Base-by-base conservation (phyloP, 2,113 vertebrate species). In the Tragulus kanchil region DNA sequence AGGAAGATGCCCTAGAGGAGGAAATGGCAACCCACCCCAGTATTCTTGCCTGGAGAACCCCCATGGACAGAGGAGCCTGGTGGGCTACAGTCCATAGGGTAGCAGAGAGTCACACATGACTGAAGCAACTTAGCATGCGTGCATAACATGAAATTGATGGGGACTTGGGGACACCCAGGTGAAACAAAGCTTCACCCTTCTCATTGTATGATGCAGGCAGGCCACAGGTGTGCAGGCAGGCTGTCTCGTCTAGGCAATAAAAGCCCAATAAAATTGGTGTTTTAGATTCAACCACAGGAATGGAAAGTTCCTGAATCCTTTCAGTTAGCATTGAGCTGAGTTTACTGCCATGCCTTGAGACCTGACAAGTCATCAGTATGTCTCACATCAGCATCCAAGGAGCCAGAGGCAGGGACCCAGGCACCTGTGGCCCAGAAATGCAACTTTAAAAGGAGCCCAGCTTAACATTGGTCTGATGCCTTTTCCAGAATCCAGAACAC, bases 401-500 rank as follows among this genome's bases (percentile, higher is more conserved):
- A 83, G 61, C 36, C 86, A 69, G 81, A 85, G 56, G 85, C 86
- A 94, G 59, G 14, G 26, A n/a, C 59, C 4, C 0, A 2, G 85
- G 17, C 89, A 90, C 67, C 69, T 95, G 91, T 36, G 54, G 48
- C 42, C 85, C 88, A 85, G 73, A 81, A 54, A 6, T 8, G 45
- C 8, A 15, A 42, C 77, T 48, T 59, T 61, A 94, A 89, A 64
- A 62, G 31, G 1, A 94, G 11, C 21, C 78, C 77, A 93, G 88
- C 23, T 67, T 85, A 56, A 6, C n/a, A 6, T 14, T 61, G 45
- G 65, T n/a, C 78, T 84, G 73, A 96, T 94, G 78, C 26, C 26
- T 96, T 96, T 89, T 86, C 93, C 95, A 93, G 96, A 96, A 85
- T 58, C 71, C 91, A 95, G 54, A 95, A 61, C 83, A 94, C 12